A percentile compares a stretch with the other conserved stretches of the same genome.
These are phyloP conservation scores for Macroteleia sp. DNA, from an alignment of 2,888 invertebrate species.

Conservation along the genomic window DNA sequence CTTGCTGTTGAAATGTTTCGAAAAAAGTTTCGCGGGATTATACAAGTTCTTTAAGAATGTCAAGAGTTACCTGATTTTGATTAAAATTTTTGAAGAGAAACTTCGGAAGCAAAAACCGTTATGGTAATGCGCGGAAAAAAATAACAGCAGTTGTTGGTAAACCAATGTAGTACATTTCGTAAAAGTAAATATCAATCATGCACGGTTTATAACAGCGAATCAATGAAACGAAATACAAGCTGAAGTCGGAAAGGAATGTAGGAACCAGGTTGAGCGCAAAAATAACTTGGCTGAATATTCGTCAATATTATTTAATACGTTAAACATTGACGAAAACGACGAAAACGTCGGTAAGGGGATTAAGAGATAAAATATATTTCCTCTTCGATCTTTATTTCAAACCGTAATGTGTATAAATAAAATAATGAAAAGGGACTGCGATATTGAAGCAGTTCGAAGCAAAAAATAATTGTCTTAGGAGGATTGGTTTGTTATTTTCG, in stretches of 20 bases:
- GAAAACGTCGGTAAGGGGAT: constrained; percentile 13
- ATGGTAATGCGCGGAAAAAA: background rate
- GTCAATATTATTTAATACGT: constrained; percentile 24
- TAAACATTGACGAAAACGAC: background rate
- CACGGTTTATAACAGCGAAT: constrained; percentile 4
- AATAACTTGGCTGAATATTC: constrained; percentile 35
- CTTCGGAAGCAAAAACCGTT: too few relatives aligned
- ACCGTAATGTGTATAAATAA: constrained; percentile 25
- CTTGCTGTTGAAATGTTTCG: too few relatives aligned
- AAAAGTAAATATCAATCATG: constrained; percentile 20
- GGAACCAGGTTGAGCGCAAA: constrained; percentile 36
- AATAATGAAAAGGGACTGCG: background rate
- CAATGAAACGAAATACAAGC: constrained; percentile 31
- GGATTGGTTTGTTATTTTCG: constrained; percentile 2
- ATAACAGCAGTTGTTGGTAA: constrained; percentile 1
- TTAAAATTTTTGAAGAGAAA: too few relatives aligned
- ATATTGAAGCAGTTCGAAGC: constrained; percentile 10
- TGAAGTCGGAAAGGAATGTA: constrained; percentile 3
- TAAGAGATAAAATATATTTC: constrained; percentile 21
- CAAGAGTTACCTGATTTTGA: too few relatives aligned
- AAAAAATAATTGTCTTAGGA: constrained; percentile 8
- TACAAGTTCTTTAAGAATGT: too few relatives aligned
- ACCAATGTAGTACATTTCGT: background rate
- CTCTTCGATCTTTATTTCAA: constrained; percentile 6
- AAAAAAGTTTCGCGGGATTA: too few relatives aligned